These are phyloP conservation scores for Haliclona indistincta DNA, from an alignment of 37 sponge, comb jelly and placozoan genomes.

Conservation along the genomic window DNA sequence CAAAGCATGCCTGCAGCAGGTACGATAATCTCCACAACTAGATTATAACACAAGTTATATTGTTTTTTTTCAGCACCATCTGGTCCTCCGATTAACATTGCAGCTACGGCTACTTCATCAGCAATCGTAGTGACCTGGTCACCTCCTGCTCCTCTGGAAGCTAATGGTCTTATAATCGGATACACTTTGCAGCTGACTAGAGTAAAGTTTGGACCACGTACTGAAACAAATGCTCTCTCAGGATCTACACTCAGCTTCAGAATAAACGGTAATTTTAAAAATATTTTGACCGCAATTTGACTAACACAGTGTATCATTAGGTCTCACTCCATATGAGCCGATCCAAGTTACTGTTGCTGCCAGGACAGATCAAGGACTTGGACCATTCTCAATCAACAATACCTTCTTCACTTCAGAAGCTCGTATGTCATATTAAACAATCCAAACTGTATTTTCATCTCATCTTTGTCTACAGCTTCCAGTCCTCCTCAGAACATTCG, in stretches of 20 bases:
- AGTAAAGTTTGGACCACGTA: background rate
- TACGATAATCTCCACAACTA: background rate
- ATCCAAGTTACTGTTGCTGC: background rate
- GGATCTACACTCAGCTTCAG: no score
- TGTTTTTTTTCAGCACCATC: background rate
- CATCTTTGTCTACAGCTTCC: background rate
- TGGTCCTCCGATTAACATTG: background rate
- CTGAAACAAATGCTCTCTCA: no score
- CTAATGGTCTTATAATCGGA: conserved; percentile 16
- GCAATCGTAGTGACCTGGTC: conserved; percentile 12
- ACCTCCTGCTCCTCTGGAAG: conserved; percentile 15
- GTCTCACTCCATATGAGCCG: background rate
- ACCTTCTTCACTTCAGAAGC: conserved; percentile 1
- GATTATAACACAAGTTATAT: background rate
- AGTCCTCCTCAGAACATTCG: background rate
- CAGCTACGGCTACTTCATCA: background rate
- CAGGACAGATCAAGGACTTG: conserved; percentile 1
- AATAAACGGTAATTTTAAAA: background rate
- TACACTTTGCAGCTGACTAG: background rate
- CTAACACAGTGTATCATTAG: background rate
- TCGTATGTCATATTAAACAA: background rate
- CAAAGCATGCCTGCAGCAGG: conserved; percentile 12
- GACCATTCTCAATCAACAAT: background rate
- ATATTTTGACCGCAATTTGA: background rate
- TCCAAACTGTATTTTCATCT: background rate